Base-by-base conservation (phyloP, 2,113 vertebrate genomes). In the Accipiter virgatus region DNA sequence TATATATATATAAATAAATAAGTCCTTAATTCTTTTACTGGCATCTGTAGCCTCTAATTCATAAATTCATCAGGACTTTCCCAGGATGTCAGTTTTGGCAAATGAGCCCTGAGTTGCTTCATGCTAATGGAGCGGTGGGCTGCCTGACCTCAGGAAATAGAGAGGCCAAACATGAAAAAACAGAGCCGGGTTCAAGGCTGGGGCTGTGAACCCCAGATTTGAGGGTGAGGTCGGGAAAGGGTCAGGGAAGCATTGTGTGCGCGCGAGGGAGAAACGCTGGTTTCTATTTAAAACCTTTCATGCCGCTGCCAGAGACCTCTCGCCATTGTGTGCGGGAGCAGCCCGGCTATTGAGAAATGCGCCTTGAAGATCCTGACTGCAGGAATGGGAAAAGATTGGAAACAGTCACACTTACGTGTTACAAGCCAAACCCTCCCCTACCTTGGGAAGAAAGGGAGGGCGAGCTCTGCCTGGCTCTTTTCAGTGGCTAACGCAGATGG, bases 101-200 rank as follows among this genome's bases (percentile, higher is more conserved):
- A 92, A 94, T 86, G 95, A 94, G 95, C 77, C 79, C 87, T 47
- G 90, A 96, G 89, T 88, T 95, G 94, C 97, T 89, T 92, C 95
- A 93, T 65, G 95, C 96, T 98, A 97, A 97, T 96, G 93, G 94
- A 97, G 94, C 90, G 68, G 94, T 96, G 95, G 95, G 97, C 96
- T 92, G 96, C 93, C 93, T 97, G 98, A 97, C 97, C 97, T 96
- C 96, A 97, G 97, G 98, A 98, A 98, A 96, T 93, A 94, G 95
- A 96, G 93, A 97, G 97, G 97, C 95, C 97, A 98, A 97, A 97
- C 80, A 94, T 94, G 95, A 95, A 97, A 97, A 96, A 97, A 97
- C 93, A 97, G 95, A 96, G 90, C 94, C 13, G 79, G 89, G 95
- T 97, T 98, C 95, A 97, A 95, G 96, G 95, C 92, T 93, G 95